Percentiles rank a stretch among this genome's conserved stretches.
These are phyloP conservation scores for Falco rusticolus DNA, from an alignment of 2,797 vertebrate genomes.

Conservation along the genomic window DNA sequence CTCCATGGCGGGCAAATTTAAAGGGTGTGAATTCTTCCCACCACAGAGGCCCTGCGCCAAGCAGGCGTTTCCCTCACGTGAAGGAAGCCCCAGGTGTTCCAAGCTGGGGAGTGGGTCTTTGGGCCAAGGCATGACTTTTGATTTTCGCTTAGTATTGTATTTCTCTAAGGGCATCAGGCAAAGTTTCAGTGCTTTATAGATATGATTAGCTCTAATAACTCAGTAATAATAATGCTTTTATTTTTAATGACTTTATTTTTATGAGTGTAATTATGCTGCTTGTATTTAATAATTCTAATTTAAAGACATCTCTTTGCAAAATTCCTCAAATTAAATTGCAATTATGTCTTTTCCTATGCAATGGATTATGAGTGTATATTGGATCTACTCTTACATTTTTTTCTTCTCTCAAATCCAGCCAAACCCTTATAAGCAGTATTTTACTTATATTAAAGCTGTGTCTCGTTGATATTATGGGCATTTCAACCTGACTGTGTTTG, in stretches of 20 bases:
- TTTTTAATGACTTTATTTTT: not conserved
- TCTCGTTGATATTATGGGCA: slow-evolving; percentile 3
- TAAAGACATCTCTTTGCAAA: slow-evolving; percentile 38
- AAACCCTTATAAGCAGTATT: slow-evolving; percentile 50
- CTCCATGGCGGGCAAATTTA: not conserved
- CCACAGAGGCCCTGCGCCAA: rapidly evolving
- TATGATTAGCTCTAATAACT: not conserved
- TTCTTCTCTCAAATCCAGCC: slow-evolving; percentile 25
- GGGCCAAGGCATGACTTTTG: not conserved
- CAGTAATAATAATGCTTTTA: not conserved
- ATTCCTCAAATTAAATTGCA: slow-evolving; percentile 38
- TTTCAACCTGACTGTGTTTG: slow-evolving; percentile 51
- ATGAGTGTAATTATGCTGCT: slow-evolving; percentile 1
- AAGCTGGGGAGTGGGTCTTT: not conserved
- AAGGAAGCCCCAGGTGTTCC: not conserved
- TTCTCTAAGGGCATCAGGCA: not conserved
- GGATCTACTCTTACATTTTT: slow-evolving; percentile 19
- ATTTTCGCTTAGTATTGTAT: not conserved
- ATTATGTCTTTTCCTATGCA: slow-evolving; percentile 40
- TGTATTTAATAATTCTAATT: slow-evolving; percentile 41
- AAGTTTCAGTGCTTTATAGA: not conserved
- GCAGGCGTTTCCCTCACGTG: not conserved
- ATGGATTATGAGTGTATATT: slow-evolving; percentile 44
- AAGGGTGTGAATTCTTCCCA: not conserved
- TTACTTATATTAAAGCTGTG: slow-evolving; percentile 44